A percentile compares a stretch with the other conserved stretches of the same genome.
phyloP scores from a whole-genome alignment of 2,113 vertebrate species.

The Myrmecophaga tridactyla region DNA sequence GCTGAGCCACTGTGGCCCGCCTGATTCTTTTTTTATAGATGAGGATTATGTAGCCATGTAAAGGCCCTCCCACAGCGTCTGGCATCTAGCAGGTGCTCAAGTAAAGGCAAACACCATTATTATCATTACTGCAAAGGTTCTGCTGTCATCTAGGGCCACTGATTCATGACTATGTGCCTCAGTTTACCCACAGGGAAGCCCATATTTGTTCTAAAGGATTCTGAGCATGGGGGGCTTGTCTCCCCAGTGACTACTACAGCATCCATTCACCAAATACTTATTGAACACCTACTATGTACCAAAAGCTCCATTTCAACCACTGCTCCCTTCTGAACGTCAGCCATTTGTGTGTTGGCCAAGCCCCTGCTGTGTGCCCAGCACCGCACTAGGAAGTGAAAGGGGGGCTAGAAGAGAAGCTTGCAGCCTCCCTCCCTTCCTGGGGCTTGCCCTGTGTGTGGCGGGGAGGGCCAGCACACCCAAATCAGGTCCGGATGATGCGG shows the following conservation, averaged over 20 bases:
- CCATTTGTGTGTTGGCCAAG: not conserved
- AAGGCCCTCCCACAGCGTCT: not conserved
- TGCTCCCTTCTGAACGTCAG: not conserved
- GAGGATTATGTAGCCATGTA: not conserved
- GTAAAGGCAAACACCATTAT: not conserved
- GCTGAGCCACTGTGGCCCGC: too few species aligned
- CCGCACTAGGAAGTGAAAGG: not conserved
- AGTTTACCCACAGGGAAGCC: not conserved
- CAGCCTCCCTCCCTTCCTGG: not conserved
- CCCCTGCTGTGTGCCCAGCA: not conserved
- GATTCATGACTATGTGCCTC: not conserved
- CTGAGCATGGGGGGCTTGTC: not conserved
- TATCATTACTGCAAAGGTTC: not conserved
- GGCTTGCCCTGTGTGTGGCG: not conserved
- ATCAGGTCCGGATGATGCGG: accelerated
- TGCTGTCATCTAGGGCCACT: not conserved
- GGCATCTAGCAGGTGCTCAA: not conserved
- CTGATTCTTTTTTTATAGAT: not conserved
- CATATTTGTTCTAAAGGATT: not conserved
- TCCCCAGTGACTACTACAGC: not conserved
- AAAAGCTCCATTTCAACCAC: not conserved
- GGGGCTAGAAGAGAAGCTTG: not conserved
- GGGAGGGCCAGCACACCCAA: not conserved
- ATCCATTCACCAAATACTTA: not conserved
- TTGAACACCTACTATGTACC: not conserved